Conservation (phyloP, 2,113 vertebrate species). For the Nerophis lumbriciformis region DNA sequence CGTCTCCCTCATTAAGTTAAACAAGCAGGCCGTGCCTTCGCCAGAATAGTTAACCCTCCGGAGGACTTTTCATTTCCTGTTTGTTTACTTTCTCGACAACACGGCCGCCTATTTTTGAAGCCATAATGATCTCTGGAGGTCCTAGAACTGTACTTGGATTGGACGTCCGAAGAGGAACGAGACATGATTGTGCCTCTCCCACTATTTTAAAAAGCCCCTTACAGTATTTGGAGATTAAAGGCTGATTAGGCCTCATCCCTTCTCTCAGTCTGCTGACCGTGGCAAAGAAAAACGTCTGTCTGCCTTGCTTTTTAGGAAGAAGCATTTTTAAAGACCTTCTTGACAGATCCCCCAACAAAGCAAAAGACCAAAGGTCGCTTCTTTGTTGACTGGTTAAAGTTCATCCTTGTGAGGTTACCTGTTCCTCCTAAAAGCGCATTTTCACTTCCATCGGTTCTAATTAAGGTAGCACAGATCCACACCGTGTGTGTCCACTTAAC, state of each 20-base stretch:
- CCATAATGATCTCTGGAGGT: constrained; percentile 1
- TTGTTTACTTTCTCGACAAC: neutral
- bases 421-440: neutral
- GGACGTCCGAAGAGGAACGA: neutral
- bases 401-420: neutral
- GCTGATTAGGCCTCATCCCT: neutral
- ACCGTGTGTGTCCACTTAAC: no score
- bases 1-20: no score
- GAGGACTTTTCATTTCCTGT: constrained; percentile 5
- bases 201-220: neutral
- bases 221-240: neutral
- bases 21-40: no score
- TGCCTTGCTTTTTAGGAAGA: constrained; percentile 17
- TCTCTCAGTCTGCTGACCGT: neutral
- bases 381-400: constrained; percentile 8
- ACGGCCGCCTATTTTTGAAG: neutral
- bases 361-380: neutral
- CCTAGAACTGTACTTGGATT: constrained; percentile 1
- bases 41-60: neutral
- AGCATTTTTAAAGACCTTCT: neutral
- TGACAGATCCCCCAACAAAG: no score
- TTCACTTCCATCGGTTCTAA: no score
- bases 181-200: neutral
- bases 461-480: no score
- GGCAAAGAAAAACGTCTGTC: constrained; percentile 11